A percentile compares a stretch with the other conserved stretches of the same genome.
Conservation (phyloP, 2,113 vertebrate species). For the Reinhardtius hippoglossoides region DNA sequence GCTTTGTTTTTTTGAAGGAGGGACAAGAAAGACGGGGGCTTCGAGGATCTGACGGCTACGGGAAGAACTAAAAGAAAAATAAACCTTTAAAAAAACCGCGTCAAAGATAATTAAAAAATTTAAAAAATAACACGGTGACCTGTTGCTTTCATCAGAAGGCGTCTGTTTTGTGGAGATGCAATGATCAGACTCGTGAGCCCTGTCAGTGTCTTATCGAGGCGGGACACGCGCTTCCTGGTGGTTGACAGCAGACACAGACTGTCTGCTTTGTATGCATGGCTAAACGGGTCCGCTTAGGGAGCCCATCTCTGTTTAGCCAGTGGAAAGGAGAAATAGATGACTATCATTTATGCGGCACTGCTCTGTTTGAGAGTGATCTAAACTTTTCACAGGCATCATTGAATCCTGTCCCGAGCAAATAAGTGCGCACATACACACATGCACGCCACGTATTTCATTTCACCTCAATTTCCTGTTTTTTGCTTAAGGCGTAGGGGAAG, state of each 20-base stretch:
- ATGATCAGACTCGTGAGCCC: slow-evolving; percentile 46
- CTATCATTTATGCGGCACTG: slow-evolving; percentile 63
- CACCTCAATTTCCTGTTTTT: slow-evolving; percentile 35
- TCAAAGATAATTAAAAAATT: slow-evolving; percentile 36
- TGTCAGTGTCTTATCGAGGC: slow-evolving; percentile 38
- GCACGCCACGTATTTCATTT: slow-evolving; percentile 24
- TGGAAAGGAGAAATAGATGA: slow-evolving; percentile 71
- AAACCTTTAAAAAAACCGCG: not conserved
- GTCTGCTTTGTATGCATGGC: slow-evolving; percentile 65
- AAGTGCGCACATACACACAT: slow-evolving; percentile 39
- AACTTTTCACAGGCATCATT: slow-evolving; percentile 67
- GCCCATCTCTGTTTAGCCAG: slow-evolving; percentile 71
- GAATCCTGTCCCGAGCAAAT: slow-evolving; percentile 54
- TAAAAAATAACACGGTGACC: slow-evolving; percentile 34
- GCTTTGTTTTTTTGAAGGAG: slow-evolving; percentile 54
- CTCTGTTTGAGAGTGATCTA: slow-evolving; percentile 62
- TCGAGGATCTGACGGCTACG: not conserved
- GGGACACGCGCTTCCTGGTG: slow-evolving; percentile 65
- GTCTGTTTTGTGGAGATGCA: slow-evolving; percentile 26
- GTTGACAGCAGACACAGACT: slow-evolving; percentile 56
- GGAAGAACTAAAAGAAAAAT: slow-evolving; percentile 2
- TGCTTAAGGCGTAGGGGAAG: not conserved
- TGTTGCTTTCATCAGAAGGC: slow-evolving; percentile 46
- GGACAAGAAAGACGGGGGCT: slow-evolving; percentile 11
- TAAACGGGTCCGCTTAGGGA: slow-evolving; percentile 67